Evolutionary conservation across 2,888 invertebrate genomes (phyloP).

Genomic region (Sinopyrophorus schimmeli): DNA sequence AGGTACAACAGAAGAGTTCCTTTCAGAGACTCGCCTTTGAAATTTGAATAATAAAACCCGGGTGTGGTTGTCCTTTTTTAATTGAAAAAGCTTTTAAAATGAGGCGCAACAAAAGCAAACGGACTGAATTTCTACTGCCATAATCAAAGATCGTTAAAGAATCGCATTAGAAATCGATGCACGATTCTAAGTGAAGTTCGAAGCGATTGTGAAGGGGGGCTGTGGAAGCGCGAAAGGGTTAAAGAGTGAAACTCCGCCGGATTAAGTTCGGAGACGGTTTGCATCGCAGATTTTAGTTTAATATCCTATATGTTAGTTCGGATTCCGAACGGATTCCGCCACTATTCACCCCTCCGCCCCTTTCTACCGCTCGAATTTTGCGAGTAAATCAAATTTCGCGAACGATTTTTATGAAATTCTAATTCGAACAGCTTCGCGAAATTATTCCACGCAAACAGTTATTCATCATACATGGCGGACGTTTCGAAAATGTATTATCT

Average conservation of each 20-base stretch:
- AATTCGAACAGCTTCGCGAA: slow-evolving; percentile 1
- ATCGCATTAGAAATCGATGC: slow-evolving; percentile 31
- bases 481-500: slow-evolving; percentile 30
- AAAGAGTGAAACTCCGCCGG: slow-evolving; percentile 27
- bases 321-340: neutral
- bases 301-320: no score
- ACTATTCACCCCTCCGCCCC: no score
- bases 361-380: slow-evolving; percentile 6
- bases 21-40: slow-evolving; percentile 8
- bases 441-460: slow-evolving; percentile 19
- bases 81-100: slow-evolving; percentile 19
- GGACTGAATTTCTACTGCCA: slow-evolving; percentile 20
- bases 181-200: slow-evolving; percentile 26
- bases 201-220: slow-evolving; percentile 27
- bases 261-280: slow-evolving; percentile 28
- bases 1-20: neutral
- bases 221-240: slow-evolving; percentile 26
- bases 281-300: slow-evolving; percentile 27
- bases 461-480: slow-evolving; percentile 24
- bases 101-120: slow-evolving; percentile 25
- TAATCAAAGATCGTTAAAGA: slow-evolving; percentile 23
- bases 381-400: neutral
- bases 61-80: slow-evolving; percentile 8
- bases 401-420: neutral
- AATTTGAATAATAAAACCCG: slow-evolving; percentile 13